These are phyloP conservation scores for Theristicus caerulescens DNA, from an alignment of 2,113 vertebrate genomes.

Conservation along the genomic window DNA sequence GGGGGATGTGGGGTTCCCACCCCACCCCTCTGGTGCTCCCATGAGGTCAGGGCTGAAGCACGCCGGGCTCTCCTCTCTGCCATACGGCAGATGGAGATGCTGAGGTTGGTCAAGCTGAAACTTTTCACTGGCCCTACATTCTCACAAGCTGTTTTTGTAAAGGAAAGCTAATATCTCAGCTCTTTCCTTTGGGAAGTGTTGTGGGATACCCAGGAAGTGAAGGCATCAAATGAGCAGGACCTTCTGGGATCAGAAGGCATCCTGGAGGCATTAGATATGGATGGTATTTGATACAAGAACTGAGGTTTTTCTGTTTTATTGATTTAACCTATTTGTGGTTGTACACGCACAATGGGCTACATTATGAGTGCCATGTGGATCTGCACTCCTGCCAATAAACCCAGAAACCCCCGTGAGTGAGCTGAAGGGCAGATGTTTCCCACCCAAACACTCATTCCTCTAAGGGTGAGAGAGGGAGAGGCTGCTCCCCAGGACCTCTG, in stretches of 20 bases:
- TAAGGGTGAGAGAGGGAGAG: neutral
- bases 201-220: neutral
- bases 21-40: neutral
- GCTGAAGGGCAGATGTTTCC: slow-evolving; percentile 58
- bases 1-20: neutral
- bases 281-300: slow-evolving; percentile 55
- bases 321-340: neutral
- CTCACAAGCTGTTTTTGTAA: neutral
- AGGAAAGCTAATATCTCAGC: slow-evolving; percentile 39
- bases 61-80: neutral
- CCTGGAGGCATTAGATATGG: slow-evolving; percentile 68
- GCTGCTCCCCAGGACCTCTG: neutral
- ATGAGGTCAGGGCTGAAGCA: neutral
- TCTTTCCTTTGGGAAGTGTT: slow-evolving; percentile 27
- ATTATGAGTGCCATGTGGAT: slow-evolving; percentile 21
- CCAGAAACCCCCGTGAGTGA: neutral
- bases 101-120: neutral
- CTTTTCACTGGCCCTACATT: fast-evolving
- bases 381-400: slow-evolving; percentile 8
- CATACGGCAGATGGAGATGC: neutral
- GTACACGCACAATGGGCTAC: slow-evolving; percentile 25
- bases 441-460: neutral
- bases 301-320: slow-evolving; percentile 6
- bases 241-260: slow-evolving; percentile 55
- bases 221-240: slow-evolving; percentile 38